phyloP scores from a whole-genome alignment of 2,113 vertebrate species.

The Recurvirostra avosetta region DNA sequence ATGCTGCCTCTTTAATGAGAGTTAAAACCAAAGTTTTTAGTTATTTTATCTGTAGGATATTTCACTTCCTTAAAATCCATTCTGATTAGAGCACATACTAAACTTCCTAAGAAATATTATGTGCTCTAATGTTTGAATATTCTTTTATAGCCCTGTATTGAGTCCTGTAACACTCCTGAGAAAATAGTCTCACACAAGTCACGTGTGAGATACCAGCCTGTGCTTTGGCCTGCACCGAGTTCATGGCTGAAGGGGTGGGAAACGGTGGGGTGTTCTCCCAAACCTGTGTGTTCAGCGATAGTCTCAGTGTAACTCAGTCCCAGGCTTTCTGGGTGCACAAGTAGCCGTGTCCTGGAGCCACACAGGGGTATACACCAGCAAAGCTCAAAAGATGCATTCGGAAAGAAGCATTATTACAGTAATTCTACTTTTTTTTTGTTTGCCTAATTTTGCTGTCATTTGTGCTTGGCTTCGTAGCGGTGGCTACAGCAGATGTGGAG shows the following conservation, averaged over 20 bases:
- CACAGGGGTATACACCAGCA: fast-evolving
- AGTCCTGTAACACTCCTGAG: background rate
- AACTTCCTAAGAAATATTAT: background rate
- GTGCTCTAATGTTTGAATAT: background rate
- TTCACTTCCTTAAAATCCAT: background rate
- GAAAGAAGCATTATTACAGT: background rate
- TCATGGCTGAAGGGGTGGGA: background rate
- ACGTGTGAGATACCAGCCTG: fast-evolving
- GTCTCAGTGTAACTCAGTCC: too few species aligned
- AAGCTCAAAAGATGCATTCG: background rate
- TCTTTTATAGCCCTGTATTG: background rate
- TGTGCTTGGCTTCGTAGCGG: background rate
- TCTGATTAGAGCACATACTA: background rate
- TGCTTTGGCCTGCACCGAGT: too few species aligned
- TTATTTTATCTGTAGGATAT: background rate
- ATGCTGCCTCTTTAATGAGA: background rate
- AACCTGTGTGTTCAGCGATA: background rate
- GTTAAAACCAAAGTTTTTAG: background rate
- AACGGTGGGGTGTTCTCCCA: background rate
- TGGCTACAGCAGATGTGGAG: background rate
- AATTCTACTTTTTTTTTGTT: background rate
- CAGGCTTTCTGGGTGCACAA: too few species aligned
- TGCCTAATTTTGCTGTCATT: background rate
- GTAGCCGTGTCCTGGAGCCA: background rate
- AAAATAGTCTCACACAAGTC: fast-evolving